phyloP scores from a whole-genome alignment of 2,113 vertebrate genomes.

The Gymnogyps californianus region DNA sequence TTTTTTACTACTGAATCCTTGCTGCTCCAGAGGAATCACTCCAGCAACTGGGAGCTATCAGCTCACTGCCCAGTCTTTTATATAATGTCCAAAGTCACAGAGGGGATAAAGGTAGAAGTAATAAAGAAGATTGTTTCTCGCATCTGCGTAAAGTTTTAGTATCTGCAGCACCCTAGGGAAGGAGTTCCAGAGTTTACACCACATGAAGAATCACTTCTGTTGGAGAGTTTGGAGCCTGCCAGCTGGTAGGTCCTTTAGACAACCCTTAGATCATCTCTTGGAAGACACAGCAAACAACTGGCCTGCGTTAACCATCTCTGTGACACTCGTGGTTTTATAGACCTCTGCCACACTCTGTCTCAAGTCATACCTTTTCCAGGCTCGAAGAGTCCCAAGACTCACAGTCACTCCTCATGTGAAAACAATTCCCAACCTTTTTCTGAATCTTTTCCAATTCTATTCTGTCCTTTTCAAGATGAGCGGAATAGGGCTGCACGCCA shows the following conservation, averaged over 20 bases:
- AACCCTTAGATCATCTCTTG: not conserved
- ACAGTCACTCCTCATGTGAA: not conserved
- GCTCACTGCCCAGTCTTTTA: not conserved
- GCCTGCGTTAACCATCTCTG: not conserved
- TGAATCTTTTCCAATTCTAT: not conserved
- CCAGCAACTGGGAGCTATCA: not conserved
- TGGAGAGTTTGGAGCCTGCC: not conserved
- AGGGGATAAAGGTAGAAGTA: not conserved
- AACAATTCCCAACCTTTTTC: rapidly evolving
- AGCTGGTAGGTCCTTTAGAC: not conserved
- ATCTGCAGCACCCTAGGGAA: not conserved
- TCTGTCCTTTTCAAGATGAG: not conserved
- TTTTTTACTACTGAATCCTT: not conserved
- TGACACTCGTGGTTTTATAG: not conserved
- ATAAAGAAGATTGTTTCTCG: not conserved
- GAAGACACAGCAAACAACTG: not conserved
- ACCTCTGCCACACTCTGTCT: not conserved
- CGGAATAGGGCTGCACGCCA: not conserved
- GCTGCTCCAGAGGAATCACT: not conserved
- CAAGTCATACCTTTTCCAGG: not conserved
- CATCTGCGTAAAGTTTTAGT: not conserved
- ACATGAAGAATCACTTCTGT: not conserved
- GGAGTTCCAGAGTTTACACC: not conserved
- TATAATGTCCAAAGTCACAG: not conserved
- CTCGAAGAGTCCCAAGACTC: not conserved